Evolutionary conservation across 2,797 vertebrate genomes (phyloP).

Genomic region (Sebastes elongatus): DNA sequence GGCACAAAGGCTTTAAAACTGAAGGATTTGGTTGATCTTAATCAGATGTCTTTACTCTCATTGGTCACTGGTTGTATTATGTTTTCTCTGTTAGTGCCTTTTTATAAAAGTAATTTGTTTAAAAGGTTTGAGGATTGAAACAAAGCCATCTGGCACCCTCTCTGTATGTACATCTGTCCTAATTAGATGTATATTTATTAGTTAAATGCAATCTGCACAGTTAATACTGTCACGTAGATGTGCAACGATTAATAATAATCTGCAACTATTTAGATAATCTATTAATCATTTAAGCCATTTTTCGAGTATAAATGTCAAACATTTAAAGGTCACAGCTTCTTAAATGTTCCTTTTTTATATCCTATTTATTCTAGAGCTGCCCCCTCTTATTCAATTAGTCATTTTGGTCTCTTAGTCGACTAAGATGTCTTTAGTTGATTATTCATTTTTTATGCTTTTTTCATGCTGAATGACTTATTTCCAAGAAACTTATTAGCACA

Average conservation of each 20-base stretch:
- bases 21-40: slow-evolving; percentile 49
- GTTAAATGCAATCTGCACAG: not conserved
- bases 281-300: no score
- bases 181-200: not conserved
- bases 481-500: no score
- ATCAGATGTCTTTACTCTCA: slow-evolving; percentile 57
- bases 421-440: no score
- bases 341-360: not conserved
- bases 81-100: slow-evolving; percentile 32
- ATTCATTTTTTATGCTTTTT: no score
- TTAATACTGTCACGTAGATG: not conserved
- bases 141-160: slow-evolving; percentile 36
- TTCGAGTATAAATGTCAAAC: not conserved
- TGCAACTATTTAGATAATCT: no score
- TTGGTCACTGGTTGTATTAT: slow-evolving; percentile 25
- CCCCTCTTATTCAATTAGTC: no score
- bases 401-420: no score
- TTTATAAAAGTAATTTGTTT: slow-evolving; percentile 48
- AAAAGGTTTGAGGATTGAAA: slow-evolving; percentile 46
- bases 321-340: not conserved
- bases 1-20: slow-evolving; percentile 30
- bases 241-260: not conserved
- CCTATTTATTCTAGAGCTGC: not conserved
- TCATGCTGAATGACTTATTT: no score
- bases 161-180: not conserved